These are phyloP conservation scores for Poecilus cupreus DNA, from an alignment of 2,888 invertebrate genomes.

Conservation along the genomic window DNA sequence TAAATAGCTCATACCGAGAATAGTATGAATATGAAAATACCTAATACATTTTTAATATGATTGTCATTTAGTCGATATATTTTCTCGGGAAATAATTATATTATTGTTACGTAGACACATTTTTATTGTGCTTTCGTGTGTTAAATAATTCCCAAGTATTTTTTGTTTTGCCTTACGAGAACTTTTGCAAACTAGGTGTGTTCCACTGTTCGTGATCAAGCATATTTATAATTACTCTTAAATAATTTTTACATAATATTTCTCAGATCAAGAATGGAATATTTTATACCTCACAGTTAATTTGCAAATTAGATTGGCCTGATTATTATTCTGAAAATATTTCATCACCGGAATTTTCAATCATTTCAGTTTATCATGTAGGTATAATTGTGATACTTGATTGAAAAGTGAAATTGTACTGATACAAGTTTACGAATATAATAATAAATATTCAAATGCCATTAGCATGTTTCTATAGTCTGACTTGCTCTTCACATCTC, in stretches of 20 bases:
- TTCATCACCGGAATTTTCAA: neutral
- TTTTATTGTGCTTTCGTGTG: neutral
- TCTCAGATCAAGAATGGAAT: neutral
- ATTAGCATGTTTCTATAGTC: conserved; percentile 9
- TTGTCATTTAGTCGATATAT: conserved; percentile 8
- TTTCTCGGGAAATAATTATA: conserved; percentile 15
- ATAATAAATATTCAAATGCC: conserved; percentile 14
- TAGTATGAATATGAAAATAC: neutral
- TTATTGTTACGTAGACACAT: conserved; percentile 6
- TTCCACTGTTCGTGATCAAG: neutral
- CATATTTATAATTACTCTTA: conserved; percentile 5
- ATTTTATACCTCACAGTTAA: neutral
- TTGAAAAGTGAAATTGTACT: neutral
- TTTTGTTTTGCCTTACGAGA: neutral
- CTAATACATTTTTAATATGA: conserved; percentile 35
- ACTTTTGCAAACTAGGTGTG: neutral
- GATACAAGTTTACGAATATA: neutral
- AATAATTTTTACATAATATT: conserved; percentile 23
- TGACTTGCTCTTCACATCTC: conserved; percentile 3
- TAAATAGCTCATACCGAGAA: neutral
- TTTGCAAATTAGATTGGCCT: neutral
- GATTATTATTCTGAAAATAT: conserved; percentile 14
- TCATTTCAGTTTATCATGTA: no score
- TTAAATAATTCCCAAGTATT: conserved; percentile 1
- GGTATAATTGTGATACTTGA: neutral